Conservation (phyloP, 2,113 vertebrate species). For the Lamprologus tigripictilis region DNA sequence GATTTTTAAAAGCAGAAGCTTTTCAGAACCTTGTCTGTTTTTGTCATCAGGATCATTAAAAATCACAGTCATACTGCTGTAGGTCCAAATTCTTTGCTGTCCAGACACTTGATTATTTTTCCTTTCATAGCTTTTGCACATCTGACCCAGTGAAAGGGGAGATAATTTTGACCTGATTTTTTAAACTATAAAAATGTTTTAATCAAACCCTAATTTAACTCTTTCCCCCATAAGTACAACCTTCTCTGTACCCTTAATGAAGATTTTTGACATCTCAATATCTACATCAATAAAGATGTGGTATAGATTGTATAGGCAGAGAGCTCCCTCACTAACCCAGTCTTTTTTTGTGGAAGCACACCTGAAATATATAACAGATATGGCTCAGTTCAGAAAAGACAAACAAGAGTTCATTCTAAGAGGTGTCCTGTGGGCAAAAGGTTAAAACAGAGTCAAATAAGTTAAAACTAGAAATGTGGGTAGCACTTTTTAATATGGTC, state of each 20-base stretch:
- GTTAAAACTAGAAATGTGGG: not conserved
- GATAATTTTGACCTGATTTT: not conserved
- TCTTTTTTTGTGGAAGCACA: not conserved
- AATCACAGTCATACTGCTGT: not conserved
- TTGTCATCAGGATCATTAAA: slow-evolving; percentile 8
- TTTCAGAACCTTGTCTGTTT: slow-evolving; percentile 13
- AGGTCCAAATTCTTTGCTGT: not conserved
- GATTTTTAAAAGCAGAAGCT: not conserved
- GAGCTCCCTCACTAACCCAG: not conserved
- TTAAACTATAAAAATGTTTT: not conserved
- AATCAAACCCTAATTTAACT: not conserved
- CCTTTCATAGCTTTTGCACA: not conserved
- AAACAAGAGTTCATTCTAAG: not conserved
- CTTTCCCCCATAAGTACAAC: not conserved
- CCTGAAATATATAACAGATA: not conserved
- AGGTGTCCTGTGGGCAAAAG: not conserved
- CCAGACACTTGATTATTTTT: slow-evolving; percentile 5
- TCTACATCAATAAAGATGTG: not conserved
- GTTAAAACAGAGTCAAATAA: not conserved
- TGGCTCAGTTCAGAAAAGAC: not conserved
- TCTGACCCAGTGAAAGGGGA: not conserved
- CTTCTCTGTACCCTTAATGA: not conserved
- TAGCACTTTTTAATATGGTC: not conserved
- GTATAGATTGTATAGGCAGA: not conserved
- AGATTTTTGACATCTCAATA: not conserved